Percentiles rank a stretch among this genome's conserved stretches.
phyloP scores from a whole-genome alignment of 2,888 invertebrate species.

The Itoplectis maculator region DNA sequence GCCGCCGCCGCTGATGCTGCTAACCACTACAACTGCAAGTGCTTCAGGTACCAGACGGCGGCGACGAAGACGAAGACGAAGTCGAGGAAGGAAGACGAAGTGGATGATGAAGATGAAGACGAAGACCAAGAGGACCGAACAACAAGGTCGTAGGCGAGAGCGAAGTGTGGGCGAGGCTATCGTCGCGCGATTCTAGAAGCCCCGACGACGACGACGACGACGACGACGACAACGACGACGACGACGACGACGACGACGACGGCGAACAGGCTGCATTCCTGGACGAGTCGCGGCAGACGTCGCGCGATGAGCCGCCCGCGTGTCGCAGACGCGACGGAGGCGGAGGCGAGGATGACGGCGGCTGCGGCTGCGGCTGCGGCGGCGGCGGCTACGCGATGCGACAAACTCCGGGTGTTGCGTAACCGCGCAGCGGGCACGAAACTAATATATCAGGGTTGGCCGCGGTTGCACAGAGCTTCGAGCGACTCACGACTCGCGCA shows the following conservation, averaged over 20 bases:
- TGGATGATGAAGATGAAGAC: slow-evolving; percentile 39
- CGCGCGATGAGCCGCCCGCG: slow-evolving; percentile 33
- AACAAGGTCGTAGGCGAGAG: slow-evolving; percentile 65
- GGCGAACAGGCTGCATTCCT: slow-evolving; percentile 67
- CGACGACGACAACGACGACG: too few relatives aligned
- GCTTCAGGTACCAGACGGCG: neutral
- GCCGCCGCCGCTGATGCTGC: neutral
- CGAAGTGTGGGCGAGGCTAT: slow-evolving; percentile 53
- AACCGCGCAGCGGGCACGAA: slow-evolving; percentile 76
- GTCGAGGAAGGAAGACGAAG: neutral
- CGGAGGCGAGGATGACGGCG: slow-evolving; percentile 72
- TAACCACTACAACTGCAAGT: neutral
- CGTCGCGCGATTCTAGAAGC: slow-evolving; percentile 24
- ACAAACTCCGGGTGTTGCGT: slow-evolving; percentile 76
- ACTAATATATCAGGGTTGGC: slow-evolving; percentile 78
- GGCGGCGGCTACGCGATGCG: slow-evolving; percentile 76
- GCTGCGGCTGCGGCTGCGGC: too few relatives aligned
- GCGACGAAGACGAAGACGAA: slow-evolving; percentile 18
- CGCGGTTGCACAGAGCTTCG: slow-evolving; percentile 43
- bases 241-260: too few relatives aligned
- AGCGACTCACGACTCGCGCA: too few relatives aligned
- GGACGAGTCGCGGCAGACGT: slow-evolving; percentile 58
- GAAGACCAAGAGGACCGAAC: slow-evolving; percentile 36
- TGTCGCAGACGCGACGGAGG: slow-evolving; percentile 41
- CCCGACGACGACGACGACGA: too few relatives aligned